Conservation (phyloP, 2,888 invertebrate genomes). For the Augochlorella aurata region DNA sequence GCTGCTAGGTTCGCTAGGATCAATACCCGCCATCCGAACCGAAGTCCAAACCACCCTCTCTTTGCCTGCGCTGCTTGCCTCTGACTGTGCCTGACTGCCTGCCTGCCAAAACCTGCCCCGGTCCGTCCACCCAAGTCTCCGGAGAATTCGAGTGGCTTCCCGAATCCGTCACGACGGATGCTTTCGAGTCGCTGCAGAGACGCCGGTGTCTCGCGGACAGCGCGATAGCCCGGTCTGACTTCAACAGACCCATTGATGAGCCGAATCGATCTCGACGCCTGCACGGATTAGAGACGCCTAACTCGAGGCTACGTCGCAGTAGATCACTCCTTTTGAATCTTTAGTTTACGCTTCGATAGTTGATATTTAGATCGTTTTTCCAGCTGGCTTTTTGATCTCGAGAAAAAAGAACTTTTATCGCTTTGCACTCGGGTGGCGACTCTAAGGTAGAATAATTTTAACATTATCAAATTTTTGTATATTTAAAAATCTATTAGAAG, state of each 20-base stretch:
- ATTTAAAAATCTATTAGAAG: no score
- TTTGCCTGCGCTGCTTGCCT: slow-evolving; percentile 69
- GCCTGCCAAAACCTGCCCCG: slow-evolving; percentile 67
- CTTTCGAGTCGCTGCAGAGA: slow-evolving; percentile 16
- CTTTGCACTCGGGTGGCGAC: no score
- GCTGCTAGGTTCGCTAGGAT: slow-evolving; percentile 79
- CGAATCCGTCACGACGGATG: slow-evolving; percentile 41
- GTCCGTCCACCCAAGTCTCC: slow-evolving; percentile 57
- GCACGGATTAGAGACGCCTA: background rate
- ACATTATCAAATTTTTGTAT: no score
- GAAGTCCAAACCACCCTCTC: slow-evolving; percentile 78
- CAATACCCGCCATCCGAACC: slow-evolving; percentile 80
- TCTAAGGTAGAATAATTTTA: no score
- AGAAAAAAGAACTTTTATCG: no score
- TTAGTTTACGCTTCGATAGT: background rate
- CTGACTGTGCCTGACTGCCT: slow-evolving; percentile 44
- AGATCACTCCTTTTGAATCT: background rate
- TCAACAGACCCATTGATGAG: slow-evolving; percentile 13
- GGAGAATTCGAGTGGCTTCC: slow-evolving; percentile 47
- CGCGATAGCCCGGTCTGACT: slow-evolving; percentile 10
- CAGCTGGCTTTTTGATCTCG: no score
- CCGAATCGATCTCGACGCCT: slow-evolving; percentile 27
- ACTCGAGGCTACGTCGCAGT: background rate
- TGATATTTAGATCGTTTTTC: no score
- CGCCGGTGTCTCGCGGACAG: slow-evolving; percentile 9